phyloP scores from a whole-genome alignment of 2,797 vertebrate species.

The Hozukius guyotensis region DNA sequence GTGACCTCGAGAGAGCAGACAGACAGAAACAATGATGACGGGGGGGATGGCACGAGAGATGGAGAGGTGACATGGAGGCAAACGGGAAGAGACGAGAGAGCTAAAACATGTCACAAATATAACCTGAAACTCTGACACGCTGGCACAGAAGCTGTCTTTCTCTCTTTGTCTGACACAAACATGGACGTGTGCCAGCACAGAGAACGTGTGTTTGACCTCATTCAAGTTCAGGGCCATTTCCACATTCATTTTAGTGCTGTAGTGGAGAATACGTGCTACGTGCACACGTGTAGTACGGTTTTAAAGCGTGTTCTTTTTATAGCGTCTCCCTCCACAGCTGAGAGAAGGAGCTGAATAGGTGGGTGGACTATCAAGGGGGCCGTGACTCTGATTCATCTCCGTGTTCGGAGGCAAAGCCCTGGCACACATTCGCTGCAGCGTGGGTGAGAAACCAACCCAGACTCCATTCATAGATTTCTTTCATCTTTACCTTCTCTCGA shows the following conservation, averaged over 20 bases:
- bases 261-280: neutral
- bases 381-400: constrained; percentile 69
- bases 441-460: constrained; percentile 59
- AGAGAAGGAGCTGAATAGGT: constrained; percentile 52
- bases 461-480: constrained; percentile 75
- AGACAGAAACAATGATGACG: neutral
- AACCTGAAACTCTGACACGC: neutral
- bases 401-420: constrained; percentile 49
- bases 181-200: neutral
- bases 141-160: neutral
- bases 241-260: neutral
- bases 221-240: constrained; percentile 2
- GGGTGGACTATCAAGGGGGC: constrained; percentile 68
- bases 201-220: constrained; percentile 13
- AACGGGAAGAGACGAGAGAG: constrained; percentile 3
- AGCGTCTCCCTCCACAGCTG: constrained; percentile 33
- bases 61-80: neutral
- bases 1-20: constrained; percentile 16
- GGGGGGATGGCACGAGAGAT: neutral
- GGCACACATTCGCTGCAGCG: constrained; percentile 48
- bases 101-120: constrained; percentile 3
- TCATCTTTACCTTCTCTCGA: constrained; percentile 40
- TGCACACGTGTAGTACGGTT: neutral
- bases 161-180: neutral
- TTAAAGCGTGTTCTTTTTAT: constrained; percentile 47